phyloP scores from a whole-genome alignment of 2,113 vertebrate species.

The Gobio gobio region DNA sequence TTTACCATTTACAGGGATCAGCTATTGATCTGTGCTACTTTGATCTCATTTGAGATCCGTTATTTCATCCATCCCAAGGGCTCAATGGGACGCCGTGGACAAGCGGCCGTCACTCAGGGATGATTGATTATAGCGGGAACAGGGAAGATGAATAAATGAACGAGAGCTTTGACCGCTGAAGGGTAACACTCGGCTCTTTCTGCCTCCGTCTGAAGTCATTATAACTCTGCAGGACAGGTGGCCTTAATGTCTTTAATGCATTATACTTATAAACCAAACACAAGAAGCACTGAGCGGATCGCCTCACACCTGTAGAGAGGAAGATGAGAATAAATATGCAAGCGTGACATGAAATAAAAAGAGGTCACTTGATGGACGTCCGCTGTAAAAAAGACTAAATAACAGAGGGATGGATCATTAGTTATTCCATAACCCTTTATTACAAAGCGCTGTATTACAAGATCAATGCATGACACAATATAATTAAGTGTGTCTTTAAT shows the following conservation, averaged over 20 bases:
- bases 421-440: background rate
- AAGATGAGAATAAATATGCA: background rate
- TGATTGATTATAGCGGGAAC: constrained; percentile 41
- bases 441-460: background rate
- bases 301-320: background rate
- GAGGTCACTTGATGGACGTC: background rate
- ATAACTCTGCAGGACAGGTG: background rate
- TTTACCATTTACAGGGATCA: constrained; percentile 59
- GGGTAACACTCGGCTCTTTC: constrained; percentile 20
- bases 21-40: constrained; percentile 63
- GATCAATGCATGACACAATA: background rate
- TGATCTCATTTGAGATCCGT: constrained; percentile 60
- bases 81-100: constrained; percentile 43
- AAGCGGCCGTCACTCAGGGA: constrained; percentile 24
- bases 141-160: constrained; percentile 10
- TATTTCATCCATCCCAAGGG: constrained; percentile 50
- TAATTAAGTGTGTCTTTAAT: background rate
- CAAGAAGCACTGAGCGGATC: background rate
- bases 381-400: background rate
- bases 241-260: background rate
- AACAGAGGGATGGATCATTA: background rate
- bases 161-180: constrained; percentile 12
- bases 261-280: constrained; percentile 32
- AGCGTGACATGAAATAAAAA: background rate
- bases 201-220: constrained; percentile 25